phyloP scores from a whole-genome alignment of 1,140 invertebrate species.

The Penaeus vannamei region DNA sequence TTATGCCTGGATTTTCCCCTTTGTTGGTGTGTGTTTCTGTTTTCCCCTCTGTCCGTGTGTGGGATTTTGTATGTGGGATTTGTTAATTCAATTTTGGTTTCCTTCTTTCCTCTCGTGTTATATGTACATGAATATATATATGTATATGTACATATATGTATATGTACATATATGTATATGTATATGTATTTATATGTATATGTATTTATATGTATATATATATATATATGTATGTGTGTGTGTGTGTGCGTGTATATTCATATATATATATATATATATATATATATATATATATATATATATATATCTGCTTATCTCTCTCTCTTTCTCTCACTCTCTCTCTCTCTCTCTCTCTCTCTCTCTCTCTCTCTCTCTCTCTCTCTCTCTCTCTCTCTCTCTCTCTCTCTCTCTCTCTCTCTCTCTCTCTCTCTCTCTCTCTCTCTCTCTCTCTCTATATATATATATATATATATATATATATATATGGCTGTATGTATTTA shows the following conservation, averaged over 20 bases:
- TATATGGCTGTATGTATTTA: too few relatives aligned
- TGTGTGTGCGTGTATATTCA: neutral
- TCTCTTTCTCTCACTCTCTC: neutral
- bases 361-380: neutral
- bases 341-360: neutral
- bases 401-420: too few relatives aligned
- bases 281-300: conserved; percentile 6
- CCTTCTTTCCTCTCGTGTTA: neutral
- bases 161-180: neutral
- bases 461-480: too few relatives aligned
- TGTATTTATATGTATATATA: neutral
- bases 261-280: neutral
- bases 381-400: too few relatives aligned
- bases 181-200: neutral
- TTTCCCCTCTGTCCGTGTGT: too few relatives aligned
- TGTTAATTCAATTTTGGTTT: too few relatives aligned
- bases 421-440: too few relatives aligned
- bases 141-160: neutral
- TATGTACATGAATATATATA: neutral
- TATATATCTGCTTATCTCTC: neutral
- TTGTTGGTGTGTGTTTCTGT: too few relatives aligned
- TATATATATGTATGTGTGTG: neutral
- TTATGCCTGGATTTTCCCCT: too few relatives aligned
- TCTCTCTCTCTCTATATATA: too few relatives aligned
- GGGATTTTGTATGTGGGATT: too few relatives aligned